Conservation (phyloP, 2,888 invertebrate species). For the Eilema caniola region DNA sequence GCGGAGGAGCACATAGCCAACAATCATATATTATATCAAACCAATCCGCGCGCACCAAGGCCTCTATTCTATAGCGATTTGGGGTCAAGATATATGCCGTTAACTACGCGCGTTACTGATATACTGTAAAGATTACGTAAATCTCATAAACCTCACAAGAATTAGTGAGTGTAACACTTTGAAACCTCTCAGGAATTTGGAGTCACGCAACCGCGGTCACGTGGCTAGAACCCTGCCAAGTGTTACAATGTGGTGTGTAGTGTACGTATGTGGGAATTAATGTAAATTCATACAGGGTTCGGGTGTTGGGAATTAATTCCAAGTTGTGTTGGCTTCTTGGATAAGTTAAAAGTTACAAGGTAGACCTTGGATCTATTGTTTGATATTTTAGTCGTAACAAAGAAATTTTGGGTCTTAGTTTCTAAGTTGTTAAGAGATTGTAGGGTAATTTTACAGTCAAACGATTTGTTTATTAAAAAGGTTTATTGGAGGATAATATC, state of each 20-base stretch:
- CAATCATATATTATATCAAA: no score
- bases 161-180: slow-evolving; percentile 31
- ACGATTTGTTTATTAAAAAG: no score
- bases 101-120: background rate
- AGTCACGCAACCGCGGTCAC: slow-evolving; percentile 34
- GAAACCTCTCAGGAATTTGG: slow-evolving; percentile 28
- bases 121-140: background rate
- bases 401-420: background rate
- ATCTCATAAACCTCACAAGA: slow-evolving; percentile 19
- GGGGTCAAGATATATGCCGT: no score
- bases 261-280: background rate
- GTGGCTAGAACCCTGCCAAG: slow-evolving; percentile 19
- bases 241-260: slow-evolving; percentile 26
- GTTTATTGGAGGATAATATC: no score
- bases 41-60: no score
- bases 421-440: background rate
- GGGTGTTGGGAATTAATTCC: background rate
- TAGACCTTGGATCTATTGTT: background rate
- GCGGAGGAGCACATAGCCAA: no score
- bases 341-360: background rate
- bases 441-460: background rate
- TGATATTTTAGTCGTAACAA: background rate
- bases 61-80: no score
- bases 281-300: background rate
- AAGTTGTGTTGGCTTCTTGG: background rate